Evolutionary conservation across 1,140 invertebrate species (phyloP).

Genomic region (Pogonognathellus flavescens): DNA sequence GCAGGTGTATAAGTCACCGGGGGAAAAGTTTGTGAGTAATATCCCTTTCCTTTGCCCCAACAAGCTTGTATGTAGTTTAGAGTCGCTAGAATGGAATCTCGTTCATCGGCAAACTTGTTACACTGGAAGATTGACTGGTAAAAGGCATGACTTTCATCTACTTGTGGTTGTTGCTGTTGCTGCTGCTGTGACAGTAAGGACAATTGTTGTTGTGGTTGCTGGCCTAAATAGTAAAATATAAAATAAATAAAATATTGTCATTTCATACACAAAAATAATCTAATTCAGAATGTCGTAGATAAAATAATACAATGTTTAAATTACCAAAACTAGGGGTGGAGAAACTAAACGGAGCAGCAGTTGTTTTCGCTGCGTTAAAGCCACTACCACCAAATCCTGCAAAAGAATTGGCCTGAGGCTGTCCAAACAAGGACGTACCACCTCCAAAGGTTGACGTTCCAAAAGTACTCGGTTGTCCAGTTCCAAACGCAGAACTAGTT

Average conservation of each 20-base stretch:
- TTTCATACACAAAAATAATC: too few relatives aligned
- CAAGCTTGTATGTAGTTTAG: slow-evolving; percentile 95
- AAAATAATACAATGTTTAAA: too few relatives aligned
- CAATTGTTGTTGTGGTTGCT: slow-evolving; percentile 68
- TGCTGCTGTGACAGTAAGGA: slow-evolving; percentile 62
- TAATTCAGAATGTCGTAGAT: too few relatives aligned
- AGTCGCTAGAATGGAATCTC: slow-evolving; percentile 89
- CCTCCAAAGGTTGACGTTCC: slow-evolving; percentile 58
- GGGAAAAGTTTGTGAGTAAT: slow-evolving; percentile 80
- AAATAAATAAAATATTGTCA: neutral
- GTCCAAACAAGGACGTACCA: slow-evolving; percentile 42
- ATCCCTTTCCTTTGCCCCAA: slow-evolving; percentile 89
- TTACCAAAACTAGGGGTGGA: slow-evolving; percentile 13
- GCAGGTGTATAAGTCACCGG: slow-evolving; percentile 87
- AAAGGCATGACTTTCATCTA: slow-evolving; percentile 76
- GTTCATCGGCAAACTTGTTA: slow-evolving; percentile 90
- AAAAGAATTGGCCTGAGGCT: slow-evolving; percentile 68
- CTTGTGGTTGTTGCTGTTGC: slow-evolving; percentile 70
- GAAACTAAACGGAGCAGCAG: neutral
- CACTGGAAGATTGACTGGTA: slow-evolving; percentile 86
- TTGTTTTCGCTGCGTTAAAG: neutral
- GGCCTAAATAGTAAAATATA: neutral
- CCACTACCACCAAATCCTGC: slow-evolving; percentile 71
- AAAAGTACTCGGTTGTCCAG: slow-evolving; percentile 52
- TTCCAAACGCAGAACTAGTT: slow-evolving; percentile 70